Base-by-base conservation (phyloP, 2,797 vertebrate genomes). In the Falco columbarius region DNA sequence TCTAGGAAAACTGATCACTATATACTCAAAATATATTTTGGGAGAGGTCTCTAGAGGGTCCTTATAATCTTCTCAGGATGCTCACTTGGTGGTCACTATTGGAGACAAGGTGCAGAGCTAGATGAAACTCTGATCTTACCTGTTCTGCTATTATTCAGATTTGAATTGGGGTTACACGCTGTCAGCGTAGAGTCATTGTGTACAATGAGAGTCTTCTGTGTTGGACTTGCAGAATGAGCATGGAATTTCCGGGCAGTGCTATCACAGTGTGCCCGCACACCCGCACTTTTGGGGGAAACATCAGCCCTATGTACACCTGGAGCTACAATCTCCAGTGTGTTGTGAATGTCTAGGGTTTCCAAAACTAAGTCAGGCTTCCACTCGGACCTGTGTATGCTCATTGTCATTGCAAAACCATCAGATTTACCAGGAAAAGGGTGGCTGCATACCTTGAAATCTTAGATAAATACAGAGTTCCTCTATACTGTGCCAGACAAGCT, bases 361-460 rank as follows among this genome's bases (percentile, higher is more conserved):
- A 73, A 52, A 2, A 3, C 51, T 8, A 16, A 6, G 27, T 27
- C 22, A 89, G 16, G 6, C 38, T 66, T 67, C 14, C 55, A 15
- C 18, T 81, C 62, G 11, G 5, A 46, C 10, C 58, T 54, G 7
- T 1, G 0, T 8, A 2, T 22, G 38, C 30, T 84, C 22, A 7
- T 21, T 34, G 34, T 5, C 80, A 46, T 65, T 68, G 66, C 55
- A 66, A 66, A 91, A 24, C 38, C 66, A 9, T 7, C 46, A 85
- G 47, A 58, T 55, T 68, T 79, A 91, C 71, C 51, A 81, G 62
- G 42, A 86, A 90, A 77, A 65, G 17, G 21, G 19, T 11, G 79
- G 66, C 32, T 79, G 80, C 67, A 52, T 36, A 24, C 59, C 40
- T 76, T 20, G 9, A 62, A 72, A 87, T 62, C 86, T 51, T 52